These are phyloP conservation scores for Myotis myotis DNA, from an alignment of 2,797 vertebrate genomes.

Conservation along the genomic window DNA sequence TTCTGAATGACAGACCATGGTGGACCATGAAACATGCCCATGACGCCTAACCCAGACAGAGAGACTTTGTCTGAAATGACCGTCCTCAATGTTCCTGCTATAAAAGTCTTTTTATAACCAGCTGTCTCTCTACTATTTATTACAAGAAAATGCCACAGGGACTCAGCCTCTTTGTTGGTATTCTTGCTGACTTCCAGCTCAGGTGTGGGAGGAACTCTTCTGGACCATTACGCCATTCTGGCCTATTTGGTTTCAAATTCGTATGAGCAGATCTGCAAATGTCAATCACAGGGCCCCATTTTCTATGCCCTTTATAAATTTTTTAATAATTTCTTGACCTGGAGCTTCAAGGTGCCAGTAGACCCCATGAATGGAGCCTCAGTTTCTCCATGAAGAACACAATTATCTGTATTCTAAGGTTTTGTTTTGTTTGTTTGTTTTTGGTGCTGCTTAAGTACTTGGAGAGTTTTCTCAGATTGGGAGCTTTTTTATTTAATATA, in stretches of 20 bases:
- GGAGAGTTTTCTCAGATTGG: not conserved
- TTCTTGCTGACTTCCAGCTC: constrained; percentile 11
- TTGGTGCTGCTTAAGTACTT: not conserved
- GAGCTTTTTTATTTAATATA: not conserved
- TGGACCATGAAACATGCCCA: constrained; percentile 5
- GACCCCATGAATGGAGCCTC: not conserved
- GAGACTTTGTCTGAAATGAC: not conserved
- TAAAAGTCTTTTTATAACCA: constrained; percentile 24
- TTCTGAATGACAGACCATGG: not conserved
- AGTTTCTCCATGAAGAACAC: not conserved
- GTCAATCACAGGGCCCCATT: not conserved
- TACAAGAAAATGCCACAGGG: not conserved
- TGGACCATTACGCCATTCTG: not conserved
- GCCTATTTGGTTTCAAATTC: not conserved
- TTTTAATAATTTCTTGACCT: not conserved
- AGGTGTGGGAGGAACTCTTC: not conserved
- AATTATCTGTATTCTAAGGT: not conserved
- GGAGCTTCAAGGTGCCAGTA: not conserved
- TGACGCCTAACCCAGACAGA: not conserved
- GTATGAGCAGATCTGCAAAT: not conserved
- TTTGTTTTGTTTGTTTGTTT: not conserved
- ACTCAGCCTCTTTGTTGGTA: constrained; percentile 13
- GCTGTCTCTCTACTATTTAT: constrained; percentile 24
- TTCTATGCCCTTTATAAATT: not conserved
- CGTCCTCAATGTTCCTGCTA: not conserved